These are phyloP conservation scores for Darevskia nairensis DNA, from an alignment of 2,797 vertebrate species.

Conservation along the genomic window DNA sequence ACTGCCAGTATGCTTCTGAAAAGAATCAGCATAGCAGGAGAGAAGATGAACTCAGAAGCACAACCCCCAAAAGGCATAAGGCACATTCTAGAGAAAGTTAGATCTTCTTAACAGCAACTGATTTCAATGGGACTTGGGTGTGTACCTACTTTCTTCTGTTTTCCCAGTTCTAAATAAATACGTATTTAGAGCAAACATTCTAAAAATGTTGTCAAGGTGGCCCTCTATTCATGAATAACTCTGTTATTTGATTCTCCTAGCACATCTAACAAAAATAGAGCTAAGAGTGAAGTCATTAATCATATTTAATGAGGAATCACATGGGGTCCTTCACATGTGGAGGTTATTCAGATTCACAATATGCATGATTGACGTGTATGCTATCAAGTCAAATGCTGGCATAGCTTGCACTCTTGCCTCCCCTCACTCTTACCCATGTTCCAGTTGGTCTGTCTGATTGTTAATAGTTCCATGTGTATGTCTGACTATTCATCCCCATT, in stretches of 20 bases:
- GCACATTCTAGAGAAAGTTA: neutral
- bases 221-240: neutral
- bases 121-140: neutral
- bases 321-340: neutral
- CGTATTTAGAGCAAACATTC: slow-evolving; percentile 37
- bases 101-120: neutral
- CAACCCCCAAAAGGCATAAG: slow-evolving; percentile 13
- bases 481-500: neutral
- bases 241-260: neutral
- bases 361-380: neutral
- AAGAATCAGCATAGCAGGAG: slow-evolving; percentile 34
- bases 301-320: neutral
- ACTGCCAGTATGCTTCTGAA: slow-evolving; percentile 57
- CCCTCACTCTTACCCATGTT: neutral
- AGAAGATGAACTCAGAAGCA: slow-evolving; percentile 10
- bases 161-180: slow-evolving; percentile 67
- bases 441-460: neutral
- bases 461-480: neutral
- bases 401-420: neutral
- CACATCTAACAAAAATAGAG: neutral
- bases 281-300: neutral
- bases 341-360: neutral
- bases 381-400: neutral
- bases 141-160: slow-evolving; percentile 2
- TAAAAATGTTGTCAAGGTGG: neutral